These are phyloP conservation scores for Pseudobourletiella spinata DNA, from an alignment of 1,140 invertebrate species.

Conservation along the genomic window DNA sequence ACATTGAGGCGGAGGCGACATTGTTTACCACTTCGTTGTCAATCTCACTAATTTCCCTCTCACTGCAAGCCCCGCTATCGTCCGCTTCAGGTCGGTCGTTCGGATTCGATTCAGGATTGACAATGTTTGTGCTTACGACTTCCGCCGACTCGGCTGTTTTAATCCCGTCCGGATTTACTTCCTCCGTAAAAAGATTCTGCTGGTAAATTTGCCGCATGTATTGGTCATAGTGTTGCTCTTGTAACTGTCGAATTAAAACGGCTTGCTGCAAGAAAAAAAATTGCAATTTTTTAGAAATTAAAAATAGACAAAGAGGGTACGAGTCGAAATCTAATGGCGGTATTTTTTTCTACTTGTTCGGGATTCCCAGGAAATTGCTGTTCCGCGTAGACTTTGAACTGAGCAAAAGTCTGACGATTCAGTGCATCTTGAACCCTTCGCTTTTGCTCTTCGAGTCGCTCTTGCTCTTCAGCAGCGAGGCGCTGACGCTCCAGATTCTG, in stretches of 20 bases:
- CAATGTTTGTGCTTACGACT: background rate
- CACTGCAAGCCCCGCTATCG: background rate
- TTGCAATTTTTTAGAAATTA: too few species aligned
- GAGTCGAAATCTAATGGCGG: constrained; percentile 20
- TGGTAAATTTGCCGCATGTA: constrained; percentile 83
- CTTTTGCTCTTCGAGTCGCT: constrained; percentile 53
- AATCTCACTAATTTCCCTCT: constrained; percentile 21
- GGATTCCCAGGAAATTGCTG: constrained; percentile 90
- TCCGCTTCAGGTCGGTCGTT: background rate
- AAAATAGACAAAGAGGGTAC: too few species aligned
- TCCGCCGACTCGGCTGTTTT: background rate
- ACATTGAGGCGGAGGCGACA: constrained; percentile 79
- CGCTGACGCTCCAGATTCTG: constrained; percentile 39
- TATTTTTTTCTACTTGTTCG: constrained; percentile 52
- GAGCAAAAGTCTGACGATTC: constrained; percentile 90
- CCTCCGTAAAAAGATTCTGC: constrained; percentile 44
- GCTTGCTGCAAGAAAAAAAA: too few species aligned
- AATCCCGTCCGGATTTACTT: background rate
- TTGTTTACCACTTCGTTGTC: constrained; percentile 32
- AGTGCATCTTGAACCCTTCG: constrained; percentile 81
- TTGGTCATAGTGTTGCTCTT: constrained; percentile 96
- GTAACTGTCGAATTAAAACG: constrained; percentile 79
- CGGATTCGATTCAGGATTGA: background rate
- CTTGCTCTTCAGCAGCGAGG: constrained; percentile 43
- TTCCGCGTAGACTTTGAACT: constrained; percentile 89